Percentiles rank a stretch among this genome's conserved stretches.
phyloP scores from a whole-genome alignment of 2,888 invertebrate species.

The Clitarchus hookeri region DNA sequence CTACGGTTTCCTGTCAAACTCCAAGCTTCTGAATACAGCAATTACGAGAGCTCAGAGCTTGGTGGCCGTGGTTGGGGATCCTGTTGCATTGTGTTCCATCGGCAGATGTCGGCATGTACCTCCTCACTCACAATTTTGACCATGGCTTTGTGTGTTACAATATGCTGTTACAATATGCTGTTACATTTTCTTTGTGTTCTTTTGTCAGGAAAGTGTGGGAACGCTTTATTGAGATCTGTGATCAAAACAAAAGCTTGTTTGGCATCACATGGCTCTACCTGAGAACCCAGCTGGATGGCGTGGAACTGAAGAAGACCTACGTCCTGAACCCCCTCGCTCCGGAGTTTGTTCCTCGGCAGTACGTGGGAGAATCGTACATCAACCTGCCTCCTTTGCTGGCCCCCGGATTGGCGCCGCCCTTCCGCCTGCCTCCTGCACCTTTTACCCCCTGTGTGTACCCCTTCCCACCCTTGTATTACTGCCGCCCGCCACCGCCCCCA shows the following conservation, averaged over 20 bases:
- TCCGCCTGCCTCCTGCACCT: conserved; percentile 23
- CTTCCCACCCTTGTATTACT: conserved; percentile 36
- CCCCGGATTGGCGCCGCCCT: conserved; percentile 32
- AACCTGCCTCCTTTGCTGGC: conserved; percentile 44
- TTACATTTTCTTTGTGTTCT: conserved; percentile 32
- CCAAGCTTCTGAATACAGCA: conserved; percentile 80
- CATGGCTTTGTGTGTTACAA: too few species aligned
- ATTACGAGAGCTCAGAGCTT: conserved; percentile 81
- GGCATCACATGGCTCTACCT: conserved; percentile 73
- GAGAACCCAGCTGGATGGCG: conserved; percentile 70
- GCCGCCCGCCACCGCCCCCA: conserved; percentile 42
- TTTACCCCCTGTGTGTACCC: conserved; percentile 28
- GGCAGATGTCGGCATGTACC: conserved; percentile 67
- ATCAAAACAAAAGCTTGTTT: conserved; percentile 70
- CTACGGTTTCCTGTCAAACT: conserved; percentile 81
- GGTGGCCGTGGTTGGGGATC: conserved; percentile 84
- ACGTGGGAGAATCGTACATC: conserved; percentile 50
- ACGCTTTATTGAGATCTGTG: conserved; percentile 72
- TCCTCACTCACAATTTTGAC: conserved; percentile 19
- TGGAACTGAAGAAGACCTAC: conserved; percentile 74
- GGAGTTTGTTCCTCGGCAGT: conserved; percentile 73
- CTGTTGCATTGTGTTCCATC: conserved; percentile 76
- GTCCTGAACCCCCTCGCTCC: conserved; percentile 81
- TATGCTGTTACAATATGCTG: conserved; percentile 27
- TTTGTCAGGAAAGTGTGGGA: conserved; percentile 74